Conservation (phyloP, 2,113 vertebrate species). For the Malurus melanocephalus region DNA sequence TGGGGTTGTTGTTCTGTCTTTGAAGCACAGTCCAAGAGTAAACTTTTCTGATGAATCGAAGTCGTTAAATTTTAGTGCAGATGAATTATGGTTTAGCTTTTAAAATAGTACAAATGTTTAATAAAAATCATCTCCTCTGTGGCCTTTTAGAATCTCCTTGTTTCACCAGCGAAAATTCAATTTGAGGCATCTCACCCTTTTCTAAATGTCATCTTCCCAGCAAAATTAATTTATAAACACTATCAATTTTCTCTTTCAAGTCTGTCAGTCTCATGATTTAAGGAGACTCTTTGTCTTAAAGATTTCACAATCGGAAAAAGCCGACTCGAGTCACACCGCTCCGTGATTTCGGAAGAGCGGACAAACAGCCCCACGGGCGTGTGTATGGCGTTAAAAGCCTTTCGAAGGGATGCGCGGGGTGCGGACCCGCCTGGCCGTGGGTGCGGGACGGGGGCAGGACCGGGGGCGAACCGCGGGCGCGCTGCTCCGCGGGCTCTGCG, state of each 20-base stretch:
- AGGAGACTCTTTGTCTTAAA: background rate
- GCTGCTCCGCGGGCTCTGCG: background rate
- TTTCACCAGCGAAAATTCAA: slow-evolving; percentile 42
- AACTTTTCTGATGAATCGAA: slow-evolving; percentile 54
- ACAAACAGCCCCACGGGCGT: background rate
- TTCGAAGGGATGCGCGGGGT: background rate
- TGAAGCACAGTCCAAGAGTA: slow-evolving; percentile 43
- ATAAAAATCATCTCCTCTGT: slow-evolving; percentile 26
- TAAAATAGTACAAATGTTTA: slow-evolving; percentile 42
- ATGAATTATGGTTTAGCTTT: slow-evolving; percentile 40
- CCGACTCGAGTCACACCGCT: background rate
- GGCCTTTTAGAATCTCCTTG: slow-evolving; percentile 18
- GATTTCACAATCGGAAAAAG: slow-evolving; percentile 19
- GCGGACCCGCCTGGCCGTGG: background rate
- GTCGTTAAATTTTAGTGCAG: slow-evolving; percentile 51
- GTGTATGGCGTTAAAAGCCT: accelerated
- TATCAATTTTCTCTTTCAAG: slow-evolving; percentile 21
- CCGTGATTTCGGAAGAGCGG: background rate
- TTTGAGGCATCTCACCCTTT: slow-evolving; percentile 7
- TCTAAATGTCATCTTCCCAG: slow-evolving; percentile 24
- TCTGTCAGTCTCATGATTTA: background rate
- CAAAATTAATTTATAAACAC: background rate
- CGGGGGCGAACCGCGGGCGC: background rate
- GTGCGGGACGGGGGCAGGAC: background rate
- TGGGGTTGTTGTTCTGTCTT: slow-evolving; percentile 1